These are phyloP conservation scores for Plemyria rubiginata DNA, from an alignment of 2,888 invertebrate species.

Conservation along the genomic window DNA sequence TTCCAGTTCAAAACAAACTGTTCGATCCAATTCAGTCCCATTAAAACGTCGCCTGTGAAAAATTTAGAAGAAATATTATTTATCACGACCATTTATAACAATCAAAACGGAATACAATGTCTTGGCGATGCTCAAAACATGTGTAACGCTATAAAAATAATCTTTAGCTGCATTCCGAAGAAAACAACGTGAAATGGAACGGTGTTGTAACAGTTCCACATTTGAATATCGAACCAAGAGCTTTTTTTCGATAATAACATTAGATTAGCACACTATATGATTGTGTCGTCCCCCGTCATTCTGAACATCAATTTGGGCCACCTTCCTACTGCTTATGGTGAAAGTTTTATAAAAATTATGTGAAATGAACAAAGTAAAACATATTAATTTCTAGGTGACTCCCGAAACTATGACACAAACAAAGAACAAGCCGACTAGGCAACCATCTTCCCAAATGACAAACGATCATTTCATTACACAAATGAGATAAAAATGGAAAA, in stretches of 20 bases:
- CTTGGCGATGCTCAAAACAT: conserved; percentile 41
- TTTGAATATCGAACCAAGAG: conserved; percentile 18
- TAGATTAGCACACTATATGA: background rate
- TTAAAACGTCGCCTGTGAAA: conserved; percentile 37
- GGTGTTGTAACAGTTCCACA: conserved; percentile 36
- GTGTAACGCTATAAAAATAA: conserved; percentile 44
- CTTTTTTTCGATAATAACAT: background rate
- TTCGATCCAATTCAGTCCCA: conserved; percentile 41
- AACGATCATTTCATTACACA: conserved; percentile 21
- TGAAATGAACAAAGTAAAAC: background rate
- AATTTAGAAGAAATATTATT: conserved; percentile 40
- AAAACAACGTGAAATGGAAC: conserved; percentile 35
- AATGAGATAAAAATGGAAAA: conserved; percentile 33
- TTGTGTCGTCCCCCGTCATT: background rate
- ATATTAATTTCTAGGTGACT: background rate
- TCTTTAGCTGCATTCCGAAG: conserved; percentile 40
- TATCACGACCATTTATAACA: conserved; percentile 53
- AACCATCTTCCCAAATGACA: conserved; percentile 14
- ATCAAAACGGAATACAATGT: conserved; percentile 54
- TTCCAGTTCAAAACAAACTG: conserved; percentile 36
- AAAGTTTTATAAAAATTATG: background rate
- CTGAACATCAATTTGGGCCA: background rate
- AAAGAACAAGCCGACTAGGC: background rate
- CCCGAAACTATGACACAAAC: background rate
- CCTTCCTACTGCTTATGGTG: background rate